phyloP scores from a whole-genome alignment of 2,113 vertebrate genomes.

The Taurulus bubalis region DNA sequence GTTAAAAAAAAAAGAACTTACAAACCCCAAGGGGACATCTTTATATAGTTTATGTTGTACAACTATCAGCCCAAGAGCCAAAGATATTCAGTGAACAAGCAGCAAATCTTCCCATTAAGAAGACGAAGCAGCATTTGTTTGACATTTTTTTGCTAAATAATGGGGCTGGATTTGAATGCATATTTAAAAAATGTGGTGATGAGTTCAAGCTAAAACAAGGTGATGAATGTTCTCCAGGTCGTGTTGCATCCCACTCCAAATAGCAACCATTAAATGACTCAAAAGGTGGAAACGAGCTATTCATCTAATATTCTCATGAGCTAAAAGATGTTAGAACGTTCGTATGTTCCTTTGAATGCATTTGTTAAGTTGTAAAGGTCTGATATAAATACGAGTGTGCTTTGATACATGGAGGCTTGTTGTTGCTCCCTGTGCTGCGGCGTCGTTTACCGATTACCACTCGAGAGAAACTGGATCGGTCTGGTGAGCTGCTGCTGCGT shows the following conservation, averaged over 20 bases:
- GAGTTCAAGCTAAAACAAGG: neutral
- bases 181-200: neutral
- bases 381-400: neutral
- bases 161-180: neutral
- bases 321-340: neutral
- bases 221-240: neutral
- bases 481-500: neutral
- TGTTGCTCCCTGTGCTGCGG: conserved; percentile 3
- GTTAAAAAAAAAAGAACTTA: too few species aligned
- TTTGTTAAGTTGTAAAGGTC: neutral
- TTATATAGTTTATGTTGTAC: neutral
- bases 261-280: neutral
- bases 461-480: conserved; percentile 15
- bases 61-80: neutral
- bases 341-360: neutral
- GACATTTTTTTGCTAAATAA: neutral
- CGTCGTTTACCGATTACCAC: conserved; percentile 1
- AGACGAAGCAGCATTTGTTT: neutral
- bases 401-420: neutral
- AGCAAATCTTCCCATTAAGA: neutral
- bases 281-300: neutral
- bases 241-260: neutral
- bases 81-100: neutral
- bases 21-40: too few species aligned
- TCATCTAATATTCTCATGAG: neutral